A percentile compares a stretch with the other conserved stretches of the same genome.
These are phyloP conservation scores for Chymomyza procnemis DNA, from an alignment of 2,888 invertebrate species.

Conservation along the genomic window DNA sequence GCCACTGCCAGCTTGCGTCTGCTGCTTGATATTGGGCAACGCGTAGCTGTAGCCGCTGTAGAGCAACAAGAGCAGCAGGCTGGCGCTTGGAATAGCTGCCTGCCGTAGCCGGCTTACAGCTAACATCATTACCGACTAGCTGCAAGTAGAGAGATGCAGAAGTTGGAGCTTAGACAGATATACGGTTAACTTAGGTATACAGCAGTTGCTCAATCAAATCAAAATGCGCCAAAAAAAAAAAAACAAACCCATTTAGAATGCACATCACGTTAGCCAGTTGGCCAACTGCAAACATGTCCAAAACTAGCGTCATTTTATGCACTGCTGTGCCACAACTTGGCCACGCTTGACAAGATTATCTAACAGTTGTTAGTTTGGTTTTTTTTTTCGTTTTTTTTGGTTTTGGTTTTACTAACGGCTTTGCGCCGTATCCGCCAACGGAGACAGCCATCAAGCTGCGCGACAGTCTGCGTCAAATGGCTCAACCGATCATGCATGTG, in stretches of 20 bases:
- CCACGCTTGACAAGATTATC: constrained; percentile 51
- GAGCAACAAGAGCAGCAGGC: constrained; percentile 36
- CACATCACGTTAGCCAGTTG: constrained; percentile 47
- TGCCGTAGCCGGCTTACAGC: background rate
- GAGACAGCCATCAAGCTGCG: constrained; percentile 22
- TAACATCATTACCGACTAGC: background rate
- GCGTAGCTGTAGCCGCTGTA: constrained; percentile 6
- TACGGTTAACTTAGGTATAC: background rate
- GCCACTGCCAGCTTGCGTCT: constrained; percentile 13
- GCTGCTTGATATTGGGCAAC: constrained; percentile 56
- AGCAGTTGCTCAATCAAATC: background rate
- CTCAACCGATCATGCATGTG: background rate
- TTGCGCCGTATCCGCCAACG: constrained; percentile 20
- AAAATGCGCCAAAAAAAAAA: background rate
- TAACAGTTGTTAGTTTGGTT: constrained; percentile 45
- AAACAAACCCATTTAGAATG: constrained; percentile 49
- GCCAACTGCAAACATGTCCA: constrained; percentile 33
- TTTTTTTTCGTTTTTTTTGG: constrained; percentile 27
- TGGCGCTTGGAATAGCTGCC: constrained; percentile 2
- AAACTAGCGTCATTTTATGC: constrained; percentile 34
- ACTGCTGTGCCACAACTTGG: constrained; percentile 3
- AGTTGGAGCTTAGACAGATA: no score
- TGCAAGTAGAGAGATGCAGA: background rate
- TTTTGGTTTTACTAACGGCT: constrained; percentile 63
- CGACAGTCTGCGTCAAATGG: background rate